Base-by-base conservation (phyloP, 30 jellyfish, hydroid and myxozoan genomes). In the Cassiopea andromeda region DNA sequence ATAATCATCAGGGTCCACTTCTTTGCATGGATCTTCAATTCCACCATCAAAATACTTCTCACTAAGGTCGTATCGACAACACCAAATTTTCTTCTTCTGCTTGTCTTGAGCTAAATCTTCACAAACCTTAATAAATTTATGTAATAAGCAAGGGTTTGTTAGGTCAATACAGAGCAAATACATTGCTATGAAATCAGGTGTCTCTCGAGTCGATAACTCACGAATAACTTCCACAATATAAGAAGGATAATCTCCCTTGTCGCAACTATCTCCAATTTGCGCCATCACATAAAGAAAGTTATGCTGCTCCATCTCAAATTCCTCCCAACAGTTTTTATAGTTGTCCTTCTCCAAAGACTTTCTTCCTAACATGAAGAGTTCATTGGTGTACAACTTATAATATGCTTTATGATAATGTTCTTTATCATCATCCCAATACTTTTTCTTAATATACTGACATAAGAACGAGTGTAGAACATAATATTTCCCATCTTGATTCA, bases 341-440 rank as follows among this genome's bases (percentile, higher is more conserved):
- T 59, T 48, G 69, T 83, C 92, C 59, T 83, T 83, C 76, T 71
- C 75, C 46, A 83, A 82, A 9, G 92, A 70, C 13, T 17, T 50
- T 1, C 83, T 46, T n/a, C 77, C 84, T 14, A 83, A 43, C 7
- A 46, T 66, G 50, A 83, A 83, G 64, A 83, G 46, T 2, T 70
- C 44, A 1, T 69, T 46, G 45, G 75, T 44, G 46, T 69, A 83
- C 44, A 71, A 15, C 17, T 46, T 17, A 1, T 48, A 49, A 50
- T 67, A 83, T 12, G 7, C 14, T 54, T 83, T 66, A 50, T 69
- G 70, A 16, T 0, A 1, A 18, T 73, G 54, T 15, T 17, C 54
- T 43, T 83, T 58, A 5, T 12, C 14, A 7, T 43, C 38, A 38
- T 83, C 50, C 92, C 92, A 83, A 19, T 48, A 44, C 1, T 0